phyloP scores from a whole-genome alignment of 2,888 invertebrate species.

The Orthosia incerta region DNA sequence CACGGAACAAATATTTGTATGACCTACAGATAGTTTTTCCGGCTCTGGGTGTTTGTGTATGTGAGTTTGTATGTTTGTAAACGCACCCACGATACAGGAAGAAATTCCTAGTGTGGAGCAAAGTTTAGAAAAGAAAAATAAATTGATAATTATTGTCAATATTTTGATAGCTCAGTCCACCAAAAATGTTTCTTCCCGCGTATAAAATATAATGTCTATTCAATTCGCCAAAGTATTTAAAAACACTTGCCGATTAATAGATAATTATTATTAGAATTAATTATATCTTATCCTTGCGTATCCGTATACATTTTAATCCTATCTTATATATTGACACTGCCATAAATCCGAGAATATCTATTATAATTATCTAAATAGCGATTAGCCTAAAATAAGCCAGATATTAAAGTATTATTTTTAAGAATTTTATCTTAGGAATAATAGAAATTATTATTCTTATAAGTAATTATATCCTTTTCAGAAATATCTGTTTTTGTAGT shows the following conservation, averaged over 20 bases:
- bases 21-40: too few relatives aligned
- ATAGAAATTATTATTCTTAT: not conserved
- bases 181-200: not conserved
- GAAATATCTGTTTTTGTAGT: not conserved
- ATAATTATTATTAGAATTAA: not conserved
- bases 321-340: not conserved
- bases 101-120: too few relatives aligned
- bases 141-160: slow-evolving; percentile 7
- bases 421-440: not conserved
- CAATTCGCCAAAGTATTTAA: not conserved
- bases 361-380: not conserved
- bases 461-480: not conserved
- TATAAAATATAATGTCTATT: not conserved
- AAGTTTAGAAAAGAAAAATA: too few relatives aligned
- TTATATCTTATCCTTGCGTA: not conserved
- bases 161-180: not conserved
- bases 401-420: slow-evolving; percentile 2
- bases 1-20: too few relatives aligned
- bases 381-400: slow-evolving; percentile 2
- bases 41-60: too few relatives aligned
- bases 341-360: not conserved
- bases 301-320: slow-evolving; percentile 29
- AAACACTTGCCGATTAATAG: not conserved
- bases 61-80: too few relatives aligned
- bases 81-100: too few relatives aligned